Evolutionary conservation across 2,113 vertebrate genomes (phyloP).

Genomic region (Lipotes vexillifer): DNA sequence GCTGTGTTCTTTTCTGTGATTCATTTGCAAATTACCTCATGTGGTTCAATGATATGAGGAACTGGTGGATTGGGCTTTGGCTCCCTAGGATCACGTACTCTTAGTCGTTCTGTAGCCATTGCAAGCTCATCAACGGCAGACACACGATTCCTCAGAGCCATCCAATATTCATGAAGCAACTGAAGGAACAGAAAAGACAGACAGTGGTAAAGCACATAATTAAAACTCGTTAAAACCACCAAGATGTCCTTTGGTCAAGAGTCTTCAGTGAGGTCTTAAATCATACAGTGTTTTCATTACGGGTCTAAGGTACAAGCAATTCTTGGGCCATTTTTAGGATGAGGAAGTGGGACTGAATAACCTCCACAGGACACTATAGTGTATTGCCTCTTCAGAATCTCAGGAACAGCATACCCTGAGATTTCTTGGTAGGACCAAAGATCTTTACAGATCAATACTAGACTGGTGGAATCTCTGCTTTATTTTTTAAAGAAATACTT

Average conservation of each 20-base stretch:
- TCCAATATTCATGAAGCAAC: constrained; percentile 98
- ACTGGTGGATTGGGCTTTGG: constrained; percentile 92
- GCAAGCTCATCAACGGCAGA: constrained; percentile 97
- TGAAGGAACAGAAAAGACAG: constrained; percentile 65
- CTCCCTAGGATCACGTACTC: constrained; percentile 92
- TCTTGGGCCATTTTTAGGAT: background rate
- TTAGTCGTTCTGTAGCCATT: constrained; percentile 96
- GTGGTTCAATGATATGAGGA: constrained; percentile 96
- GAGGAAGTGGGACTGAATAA: background rate
- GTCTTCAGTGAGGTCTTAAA: background rate
- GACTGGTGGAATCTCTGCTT: background rate
- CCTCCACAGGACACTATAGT: background rate
- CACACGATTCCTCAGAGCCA: constrained; percentile 95
- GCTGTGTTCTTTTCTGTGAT: background rate
- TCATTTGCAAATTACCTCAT: constrained; percentile 84
- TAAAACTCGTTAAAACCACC: background rate
- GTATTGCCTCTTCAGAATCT: background rate
- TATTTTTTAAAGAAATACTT: background rate
- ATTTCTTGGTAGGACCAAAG: background rate
- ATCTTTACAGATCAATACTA: background rate
- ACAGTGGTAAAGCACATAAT: background rate
- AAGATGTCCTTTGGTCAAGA: background rate
- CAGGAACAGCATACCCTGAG: background rate
- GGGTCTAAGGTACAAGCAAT: background rate
- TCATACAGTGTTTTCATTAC: background rate